Conservation (phyloP, 2,888 invertebrate species). For the Halictus ligatus region DNA sequence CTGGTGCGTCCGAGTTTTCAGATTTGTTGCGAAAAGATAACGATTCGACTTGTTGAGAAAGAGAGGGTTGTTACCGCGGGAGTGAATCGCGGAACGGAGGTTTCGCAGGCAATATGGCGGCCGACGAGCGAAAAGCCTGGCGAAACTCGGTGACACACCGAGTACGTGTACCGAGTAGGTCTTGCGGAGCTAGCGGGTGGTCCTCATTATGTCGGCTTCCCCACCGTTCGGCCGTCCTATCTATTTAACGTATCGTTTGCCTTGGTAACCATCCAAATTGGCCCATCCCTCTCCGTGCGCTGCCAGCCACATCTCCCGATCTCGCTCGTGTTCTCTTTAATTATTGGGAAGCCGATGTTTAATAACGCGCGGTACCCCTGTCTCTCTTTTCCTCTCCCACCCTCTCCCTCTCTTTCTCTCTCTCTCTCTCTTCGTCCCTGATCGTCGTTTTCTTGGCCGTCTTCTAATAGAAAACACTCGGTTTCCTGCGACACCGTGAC, state of each 20-base stretch:
- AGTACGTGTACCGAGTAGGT: conserved; percentile 73
- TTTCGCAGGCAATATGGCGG: background rate
- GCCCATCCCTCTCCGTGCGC: conserved; percentile 77
- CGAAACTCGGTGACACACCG: conserved; percentile 71
- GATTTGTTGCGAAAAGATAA: background rate
- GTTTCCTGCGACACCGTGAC: conserved; percentile 55
- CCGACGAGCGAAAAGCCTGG: conserved; percentile 24
- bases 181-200: conserved; percentile 82
- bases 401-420: background rate
- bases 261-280: conserved; percentile 84
- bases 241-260: conserved; percentile 84
- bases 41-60: background rate
- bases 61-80: background rate
- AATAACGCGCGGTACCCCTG: conserved; percentile 69
- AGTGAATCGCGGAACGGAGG: background rate
- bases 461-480: conserved; percentile 66
- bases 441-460: conserved; percentile 9
- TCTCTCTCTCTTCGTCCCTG: background rate
- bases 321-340: conserved; percentile 73
- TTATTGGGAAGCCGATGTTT: conserved; percentile 78
- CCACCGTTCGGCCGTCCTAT: conserved; percentile 81
- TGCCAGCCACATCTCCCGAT: conserved; percentile 64
- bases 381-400: background rate
- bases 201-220: conserved; percentile 83
- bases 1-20: background rate